Evolutionary conservation across 1,140 invertebrate species (phyloP).

Genomic region (Bacillus rossius): DNA sequence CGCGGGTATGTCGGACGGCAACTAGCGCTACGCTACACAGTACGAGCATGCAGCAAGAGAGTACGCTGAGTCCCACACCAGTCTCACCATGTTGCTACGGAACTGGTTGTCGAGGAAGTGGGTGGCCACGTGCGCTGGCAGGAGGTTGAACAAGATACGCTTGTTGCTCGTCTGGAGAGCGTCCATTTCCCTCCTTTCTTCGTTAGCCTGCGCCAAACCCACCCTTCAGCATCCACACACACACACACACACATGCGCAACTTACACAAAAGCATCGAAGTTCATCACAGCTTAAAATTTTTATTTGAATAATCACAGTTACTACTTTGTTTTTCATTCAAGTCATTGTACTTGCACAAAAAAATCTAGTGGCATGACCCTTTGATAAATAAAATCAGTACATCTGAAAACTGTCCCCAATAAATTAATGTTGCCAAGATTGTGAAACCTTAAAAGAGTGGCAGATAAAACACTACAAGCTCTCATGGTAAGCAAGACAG

Average conservation of each 20-base stretch:
- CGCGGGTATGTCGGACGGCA: too few species aligned
- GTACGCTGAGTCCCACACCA: not conserved
- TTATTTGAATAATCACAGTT: too few species aligned
- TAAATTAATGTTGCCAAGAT: not conserved
- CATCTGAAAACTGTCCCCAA: not conserved
- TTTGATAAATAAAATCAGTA: too few species aligned
- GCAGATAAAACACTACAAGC: too few species aligned
- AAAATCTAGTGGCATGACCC: too few species aligned
- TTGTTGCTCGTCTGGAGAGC: conserved; percentile 82
- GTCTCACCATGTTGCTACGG: conserved; percentile 74
- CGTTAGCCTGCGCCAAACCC: conserved; percentile 56
- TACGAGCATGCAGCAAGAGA: too few species aligned
- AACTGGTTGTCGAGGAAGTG: conserved; percentile 90
- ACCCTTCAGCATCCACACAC: not conserved
- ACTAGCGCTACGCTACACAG: too few species aligned
- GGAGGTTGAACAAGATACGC: conserved; percentile 86
- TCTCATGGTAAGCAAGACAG: too few species aligned
- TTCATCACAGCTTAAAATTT: not conserved
- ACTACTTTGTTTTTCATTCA: too few species aligned
- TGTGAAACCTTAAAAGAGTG: too few species aligned
- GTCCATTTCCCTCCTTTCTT: conserved; percentile 89
- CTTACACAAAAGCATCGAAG: not conserved
- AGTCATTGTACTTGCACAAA: too few species aligned
- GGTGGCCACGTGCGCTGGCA: conserved; percentile 88
- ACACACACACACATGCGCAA: not conserved